Base-by-base conservation (phyloP, 2,113 vertebrate genomes). In the Rhipidura dahli region DNA sequence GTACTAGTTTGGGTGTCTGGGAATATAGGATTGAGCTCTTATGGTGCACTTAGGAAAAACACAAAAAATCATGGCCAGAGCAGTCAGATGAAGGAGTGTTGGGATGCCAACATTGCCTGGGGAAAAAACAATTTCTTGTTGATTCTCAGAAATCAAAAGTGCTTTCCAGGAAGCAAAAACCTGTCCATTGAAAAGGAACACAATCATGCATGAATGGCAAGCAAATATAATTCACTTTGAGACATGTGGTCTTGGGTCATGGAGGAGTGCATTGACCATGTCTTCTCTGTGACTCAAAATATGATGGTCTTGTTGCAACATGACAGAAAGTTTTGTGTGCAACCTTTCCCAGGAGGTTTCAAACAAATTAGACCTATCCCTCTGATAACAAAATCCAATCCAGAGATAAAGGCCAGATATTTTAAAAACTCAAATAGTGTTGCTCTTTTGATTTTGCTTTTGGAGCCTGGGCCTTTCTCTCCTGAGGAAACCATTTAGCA, bases 171-270 rank as follows among this genome's bases (percentile, higher is more conserved):
- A 95, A 95, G 78, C 23, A 69, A 95, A 93, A 87, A 31, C 8
- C 22, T 83, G 27, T 51, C 76, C 42, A 80, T 40, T 10, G 12
- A 61, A 72, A 75, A 95, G 73, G n/a, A 73, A 9, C 54, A 77
- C 9, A 73, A 75, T 44, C 81, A 86, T 69, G 68, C 80, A 72
- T 69, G 87, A 95, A 68, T 61, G 65, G 47, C 91, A 96, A 91
- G 39, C 90, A 96, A 95, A 91, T 93, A 83, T 51, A 91, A 94
- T 96, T 97, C 93, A 97, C 94, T 96, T 98, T 97, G 88, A 97
- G 93, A 92, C 77, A 84, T 66, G 37, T 89, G 89, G 53, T 68
- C 89, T 60, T 93, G 94, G 97, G 66, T 96, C 93, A 84, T 9
- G 20, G 60, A 80, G 78, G 40, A 86, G 47, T 81, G 68, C 15